A percentile compares a stretch with the other conserved stretches of the same genome.
Conservation (phyloP, 2,113 vertebrate genomes). For the Panthera leo region DNA sequence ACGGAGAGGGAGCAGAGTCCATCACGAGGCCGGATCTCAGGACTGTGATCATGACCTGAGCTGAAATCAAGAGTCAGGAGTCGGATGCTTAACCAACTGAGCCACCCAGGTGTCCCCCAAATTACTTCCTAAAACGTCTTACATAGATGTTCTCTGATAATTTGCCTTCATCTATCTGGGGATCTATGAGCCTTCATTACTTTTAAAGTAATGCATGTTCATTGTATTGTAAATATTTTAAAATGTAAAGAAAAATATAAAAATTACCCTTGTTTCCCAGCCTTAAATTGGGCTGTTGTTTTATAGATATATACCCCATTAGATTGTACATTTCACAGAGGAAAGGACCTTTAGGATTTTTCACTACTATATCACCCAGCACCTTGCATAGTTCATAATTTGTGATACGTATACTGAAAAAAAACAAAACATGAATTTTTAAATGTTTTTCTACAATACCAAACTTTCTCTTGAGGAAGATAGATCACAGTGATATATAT, state of each 20-base stretch:
- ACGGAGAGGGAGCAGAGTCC: too few species aligned
- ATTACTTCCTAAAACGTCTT: background rate
- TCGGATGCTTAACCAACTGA: too few species aligned
- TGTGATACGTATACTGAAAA: background rate
- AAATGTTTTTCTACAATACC: background rate
- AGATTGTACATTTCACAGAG: background rate
- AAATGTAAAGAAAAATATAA: slow-evolving; percentile 15
- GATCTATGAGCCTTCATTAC: background rate
- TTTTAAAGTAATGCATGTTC: background rate
- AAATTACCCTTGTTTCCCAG: background rate
- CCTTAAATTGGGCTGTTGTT: background rate
- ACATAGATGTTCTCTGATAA: background rate
- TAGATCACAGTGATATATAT: background rate
- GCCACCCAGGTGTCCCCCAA: background rate
- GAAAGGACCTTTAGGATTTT: background rate
- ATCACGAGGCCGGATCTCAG: too few species aligned
- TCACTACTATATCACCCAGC: background rate
- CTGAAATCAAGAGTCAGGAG: too few species aligned
- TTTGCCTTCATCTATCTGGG: background rate
- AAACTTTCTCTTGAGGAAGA: background rate
- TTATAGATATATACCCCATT: background rate
- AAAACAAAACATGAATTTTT: background rate
- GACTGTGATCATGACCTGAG: too few species aligned
- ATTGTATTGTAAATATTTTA: background rate
- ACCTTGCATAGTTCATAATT: background rate